Conservation (phyloP, 2,113 vertebrate species). For the Osmerus mordax region DNA sequence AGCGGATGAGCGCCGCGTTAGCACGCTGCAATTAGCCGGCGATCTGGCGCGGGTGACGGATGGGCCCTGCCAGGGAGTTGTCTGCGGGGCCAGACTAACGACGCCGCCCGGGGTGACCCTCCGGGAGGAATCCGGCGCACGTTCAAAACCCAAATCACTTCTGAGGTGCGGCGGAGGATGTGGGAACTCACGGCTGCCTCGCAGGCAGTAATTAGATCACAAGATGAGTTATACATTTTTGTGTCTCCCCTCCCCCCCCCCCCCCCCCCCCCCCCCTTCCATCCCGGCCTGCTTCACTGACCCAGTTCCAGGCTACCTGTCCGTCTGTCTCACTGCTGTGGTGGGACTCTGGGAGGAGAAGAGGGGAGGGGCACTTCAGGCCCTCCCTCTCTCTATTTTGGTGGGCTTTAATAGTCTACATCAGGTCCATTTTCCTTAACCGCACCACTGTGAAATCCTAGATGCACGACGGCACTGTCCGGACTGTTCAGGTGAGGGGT, state of each 20-base stretch:
- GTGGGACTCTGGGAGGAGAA: not conserved
- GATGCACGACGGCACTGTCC: too few species aligned
- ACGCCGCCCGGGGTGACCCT: too few species aligned
- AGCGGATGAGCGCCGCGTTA: not conserved
- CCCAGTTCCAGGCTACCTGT: conserved; percentile 40
- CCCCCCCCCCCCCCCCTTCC: not conserved
- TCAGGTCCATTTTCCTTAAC: not conserved
- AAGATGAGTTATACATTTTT: conserved; percentile 5
- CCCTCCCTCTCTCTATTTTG: not conserved
- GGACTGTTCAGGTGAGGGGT: too few species aligned
- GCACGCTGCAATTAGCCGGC: too few species aligned
- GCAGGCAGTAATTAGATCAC: conserved; percentile 33
- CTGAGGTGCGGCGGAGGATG: too few species aligned
- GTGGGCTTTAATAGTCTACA: not conserved
- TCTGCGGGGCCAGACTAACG: too few species aligned
- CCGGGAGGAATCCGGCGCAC: too few species aligned
- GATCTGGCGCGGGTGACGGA: too few species aligned
- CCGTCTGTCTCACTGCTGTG: conserved; percentile 4
- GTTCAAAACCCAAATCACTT: too few species aligned
- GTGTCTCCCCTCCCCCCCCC: not conserved
- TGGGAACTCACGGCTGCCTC: conserved; percentile 15
- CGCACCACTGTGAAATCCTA: too few species aligned
- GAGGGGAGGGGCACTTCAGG: not conserved
- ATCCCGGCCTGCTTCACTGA: conserved; percentile 49
- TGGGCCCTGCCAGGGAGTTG: too few species aligned